These are phyloP conservation scores for Botia almorhae DNA, from an alignment of 2,797 vertebrate genomes.

Conservation along the genomic window DNA sequence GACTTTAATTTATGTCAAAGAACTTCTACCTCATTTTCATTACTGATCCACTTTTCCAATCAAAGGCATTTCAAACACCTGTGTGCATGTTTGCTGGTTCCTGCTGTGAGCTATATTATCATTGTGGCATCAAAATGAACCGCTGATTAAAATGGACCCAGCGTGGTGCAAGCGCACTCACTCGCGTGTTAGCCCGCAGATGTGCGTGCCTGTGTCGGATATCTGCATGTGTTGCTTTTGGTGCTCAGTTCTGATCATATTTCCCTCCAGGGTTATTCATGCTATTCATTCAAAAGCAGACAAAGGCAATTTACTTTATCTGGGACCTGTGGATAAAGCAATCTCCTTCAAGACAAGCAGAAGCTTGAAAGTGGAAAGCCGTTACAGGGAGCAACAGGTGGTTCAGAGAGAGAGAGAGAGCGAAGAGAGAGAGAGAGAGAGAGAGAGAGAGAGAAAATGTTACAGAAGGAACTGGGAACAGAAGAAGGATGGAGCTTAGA, in stretches of 20 bases:
- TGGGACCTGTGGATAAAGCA: slow-evolving; percentile 60
- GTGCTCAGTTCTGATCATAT: slow-evolving; percentile 35
- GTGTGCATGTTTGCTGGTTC: slow-evolving; percentile 31
- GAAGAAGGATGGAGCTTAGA: slow-evolving; percentile 20
- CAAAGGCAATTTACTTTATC: slow-evolving; percentile 60
- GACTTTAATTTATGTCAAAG: slow-evolving; percentile 9
- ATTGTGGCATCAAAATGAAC: slow-evolving; percentile 43
- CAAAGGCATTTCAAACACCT: slow-evolving; percentile 40
- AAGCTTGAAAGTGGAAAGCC: slow-evolving; percentile 29
- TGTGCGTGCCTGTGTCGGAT: slow-evolving; percentile 4
- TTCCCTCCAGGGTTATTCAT: slow-evolving; percentile 34
- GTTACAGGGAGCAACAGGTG: slow-evolving; percentile 39
- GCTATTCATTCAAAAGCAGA: slow-evolving; percentile 50
- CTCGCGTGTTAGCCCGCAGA: background rate
- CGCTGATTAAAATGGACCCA: slow-evolving; percentile 43
- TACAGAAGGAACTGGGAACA: background rate
- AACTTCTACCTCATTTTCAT: slow-evolving; percentile 23
- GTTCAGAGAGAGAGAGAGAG: background rate
- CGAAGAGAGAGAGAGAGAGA: background rate
- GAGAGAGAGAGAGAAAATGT: background rate
- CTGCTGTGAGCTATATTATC: slow-evolving; percentile 38
- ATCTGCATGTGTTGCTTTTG: slow-evolving; percentile 21
- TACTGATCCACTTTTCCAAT: slow-evolving; percentile 44
- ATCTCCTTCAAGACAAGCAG: slow-evolving; percentile 44
- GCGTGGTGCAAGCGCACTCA: background rate